phyloP scores from a whole-genome alignment of 2,113 vertebrate genomes.

The Baryphthengus martii region DNA sequence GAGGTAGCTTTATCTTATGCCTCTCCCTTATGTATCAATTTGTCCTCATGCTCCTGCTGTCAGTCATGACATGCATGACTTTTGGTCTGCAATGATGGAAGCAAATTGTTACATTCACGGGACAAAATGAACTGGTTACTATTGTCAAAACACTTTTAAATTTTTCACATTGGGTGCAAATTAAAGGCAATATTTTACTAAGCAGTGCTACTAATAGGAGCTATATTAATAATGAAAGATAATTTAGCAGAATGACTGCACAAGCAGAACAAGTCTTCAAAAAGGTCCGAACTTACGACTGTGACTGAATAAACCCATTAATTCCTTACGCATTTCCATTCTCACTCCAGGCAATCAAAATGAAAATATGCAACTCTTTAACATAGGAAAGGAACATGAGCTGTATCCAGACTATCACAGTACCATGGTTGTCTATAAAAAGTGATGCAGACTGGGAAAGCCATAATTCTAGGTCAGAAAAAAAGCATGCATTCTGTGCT shows the following conservation, averaged over 20 bases:
- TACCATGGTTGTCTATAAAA: conserved; percentile 21
- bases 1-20: not conserved
- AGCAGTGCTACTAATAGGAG: conserved; percentile 63
- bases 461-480: not conserved
- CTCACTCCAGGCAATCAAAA: conserved; percentile 50
- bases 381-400: not conserved
- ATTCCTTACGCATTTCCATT: conserved; percentile 39
- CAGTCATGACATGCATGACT: rapidly evolving
- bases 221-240: conserved; percentile 66
- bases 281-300: conserved; percentile 1
- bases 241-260: conserved; percentile 60
- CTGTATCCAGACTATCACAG: not conserved
- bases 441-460: not conserved
- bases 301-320: conserved; percentile 61
- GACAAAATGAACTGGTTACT: conserved; percentile 32
- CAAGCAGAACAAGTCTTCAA: conserved; percentile 60
- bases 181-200: conserved; percentile 59
- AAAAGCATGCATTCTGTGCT: not conserved
- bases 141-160: conserved; percentile 62
- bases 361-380: not conserved
- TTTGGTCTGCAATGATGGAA: not conserved
- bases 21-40: not conserved
- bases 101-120: not conserved
- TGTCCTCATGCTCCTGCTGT: not conserved
- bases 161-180: conserved; percentile 62